phyloP scores from a whole-genome alignment of 2,888 invertebrate species.

The Microplitis manilae region DNA sequence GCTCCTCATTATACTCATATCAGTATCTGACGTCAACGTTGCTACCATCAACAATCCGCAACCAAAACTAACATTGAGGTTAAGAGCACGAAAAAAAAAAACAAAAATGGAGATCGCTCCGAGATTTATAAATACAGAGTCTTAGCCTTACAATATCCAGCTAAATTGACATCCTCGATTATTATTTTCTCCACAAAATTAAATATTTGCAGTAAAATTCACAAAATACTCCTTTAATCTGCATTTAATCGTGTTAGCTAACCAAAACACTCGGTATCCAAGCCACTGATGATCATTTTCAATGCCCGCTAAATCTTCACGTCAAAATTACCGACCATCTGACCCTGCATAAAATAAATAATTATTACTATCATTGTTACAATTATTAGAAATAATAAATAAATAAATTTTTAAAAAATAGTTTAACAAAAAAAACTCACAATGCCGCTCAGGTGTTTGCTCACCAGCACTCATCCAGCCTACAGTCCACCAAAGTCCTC shows the following conservation, averaged over 20 bases:
- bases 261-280: neutral
- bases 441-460: neutral
- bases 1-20: neutral
- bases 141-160: neutral
- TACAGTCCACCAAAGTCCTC: neutral
- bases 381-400: neutral
- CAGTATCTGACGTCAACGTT: constrained; percentile 26
- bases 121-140: neutral
- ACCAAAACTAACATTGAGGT: neutral
- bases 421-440: neutral
- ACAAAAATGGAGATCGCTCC: neutral
- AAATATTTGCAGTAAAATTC: neutral
- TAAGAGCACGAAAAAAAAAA: neutral
- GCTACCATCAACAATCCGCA: neutral
- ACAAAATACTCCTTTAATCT: neutral
- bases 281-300: neutral
- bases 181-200: neutral
- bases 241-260: neutral
- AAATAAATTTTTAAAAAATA: neutral
- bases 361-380: neutral
- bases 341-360: neutral
- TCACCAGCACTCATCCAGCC: neutral
- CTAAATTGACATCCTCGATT: neutral
- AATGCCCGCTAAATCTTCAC: neutral
- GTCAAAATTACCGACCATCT: neutral